Evolutionary conservation across 2,113 vertebrate genomes (phyloP), one percentile per base, ranked within the genome.

Genomic region (Mugil cephalus): DNA sequence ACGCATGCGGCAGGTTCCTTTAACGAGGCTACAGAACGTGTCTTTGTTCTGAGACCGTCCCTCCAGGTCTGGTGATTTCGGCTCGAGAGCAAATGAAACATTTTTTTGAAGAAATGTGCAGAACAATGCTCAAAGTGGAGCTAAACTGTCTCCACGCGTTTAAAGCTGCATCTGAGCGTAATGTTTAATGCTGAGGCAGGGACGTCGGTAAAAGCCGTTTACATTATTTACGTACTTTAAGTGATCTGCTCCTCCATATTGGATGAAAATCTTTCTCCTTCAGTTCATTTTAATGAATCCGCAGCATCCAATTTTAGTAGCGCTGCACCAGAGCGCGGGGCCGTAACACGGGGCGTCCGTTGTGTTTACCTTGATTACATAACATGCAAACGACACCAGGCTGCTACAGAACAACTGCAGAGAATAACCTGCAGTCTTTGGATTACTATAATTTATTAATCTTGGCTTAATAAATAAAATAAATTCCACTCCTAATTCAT

Each of bases 311-410:
- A 70, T 70, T 61, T 71, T 4, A 52, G 47, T 35, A 71, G 56
- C 52, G 69, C 56, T 61, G 46, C 68, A 71, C 36, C 46, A 42
- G 10, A 51, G 55, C 11, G 10, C 46, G 18, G 55, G 15, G 2
- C 42, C 19, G 42, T 54, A 62, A 48, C 43, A 62, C 19, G 17
- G 42, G 12, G 45, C 35, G 7, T 64, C 62, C 45, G 19, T 43
- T 52, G 45, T 66, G 72, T 74, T 48, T 59, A 51, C 62, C 55
- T 47, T 74, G 61, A 66, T 74, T 74, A 66, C 40, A 43, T 66
- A 51, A 66, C 62, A 24, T 47, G 42, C 53, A 59, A 58, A 74
- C 54, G n/a, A 48, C 62, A 45, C 45, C 52, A 43, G 24, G 71
- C 53, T 51, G 54, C 61, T 34, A 40, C 46, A 56, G 18, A 15